Evolutionary conservation across 2,113 vertebrate species (phyloP).

Genomic region (Cryptoleucopteryx plumbea): DNA sequence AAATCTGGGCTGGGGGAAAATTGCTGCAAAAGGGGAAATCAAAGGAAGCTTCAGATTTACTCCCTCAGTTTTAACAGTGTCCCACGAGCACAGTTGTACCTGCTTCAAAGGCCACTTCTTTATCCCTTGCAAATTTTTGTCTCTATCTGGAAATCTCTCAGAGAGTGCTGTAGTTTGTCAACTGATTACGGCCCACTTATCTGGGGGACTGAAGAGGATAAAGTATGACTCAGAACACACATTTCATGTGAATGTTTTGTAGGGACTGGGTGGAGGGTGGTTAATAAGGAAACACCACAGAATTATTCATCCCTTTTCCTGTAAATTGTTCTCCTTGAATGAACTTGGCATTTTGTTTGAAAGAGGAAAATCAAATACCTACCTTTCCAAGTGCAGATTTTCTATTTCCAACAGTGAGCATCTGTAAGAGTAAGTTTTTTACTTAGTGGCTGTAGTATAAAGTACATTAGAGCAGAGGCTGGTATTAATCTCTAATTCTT

Average conservation of each 20-base stretch:
- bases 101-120: neutral
- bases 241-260: neutral
- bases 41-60: neutral
- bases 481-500: neutral
- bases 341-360: neutral
- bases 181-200: neutral
- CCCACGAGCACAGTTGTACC: neutral
- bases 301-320: neutral
- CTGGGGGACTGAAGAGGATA: neutral
- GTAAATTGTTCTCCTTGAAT: neutral
- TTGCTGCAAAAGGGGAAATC: neutral
- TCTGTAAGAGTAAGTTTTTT: neutral
- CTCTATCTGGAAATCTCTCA: neutral
- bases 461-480: neutral
- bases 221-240: neutral
- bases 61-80: neutral
- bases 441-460: neutral
- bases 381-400: neutral
- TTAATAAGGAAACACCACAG: neutral
- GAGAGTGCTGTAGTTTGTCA: neutral
- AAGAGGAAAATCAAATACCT: neutral
- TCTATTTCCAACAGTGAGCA: neutral
- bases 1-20: neutral
- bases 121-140: neutral
- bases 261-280: neutral